Evolutionary conservation across 2,888 invertebrate genomes (phyloP), one percentile per base, ranked within the genome.

Genomic region (Melanostoma mellinum): DNA sequence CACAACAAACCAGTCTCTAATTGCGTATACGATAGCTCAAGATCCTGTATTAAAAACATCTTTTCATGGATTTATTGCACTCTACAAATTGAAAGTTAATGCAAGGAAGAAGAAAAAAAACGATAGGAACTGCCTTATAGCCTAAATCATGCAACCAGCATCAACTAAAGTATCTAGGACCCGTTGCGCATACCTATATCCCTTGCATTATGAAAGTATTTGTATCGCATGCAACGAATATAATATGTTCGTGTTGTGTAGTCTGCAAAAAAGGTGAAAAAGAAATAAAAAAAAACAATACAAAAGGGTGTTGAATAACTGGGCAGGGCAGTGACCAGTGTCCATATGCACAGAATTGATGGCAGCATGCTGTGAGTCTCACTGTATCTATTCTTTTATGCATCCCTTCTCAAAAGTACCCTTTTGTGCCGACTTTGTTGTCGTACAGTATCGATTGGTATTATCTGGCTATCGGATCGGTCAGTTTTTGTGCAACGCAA

Each of bases 311-410:
- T 30, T 55, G 20, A 61, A 69, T 32, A 36, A 53, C n/a, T 63
- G 65, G 8, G 6, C 20, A 20, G 20, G 20, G 32, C 38, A 78
- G 56, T 84, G 82, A 84, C 84, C 84, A 84, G 42, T 84, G 84
- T 74, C 84, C 84, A 84, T 74, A 67, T 79, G 84, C 65, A 58
- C 50, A 67, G 20, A 69, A 79, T 65, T 36, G 69, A 84, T 79
- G 63, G 67, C 48, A 36, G 68, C 79, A 84, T 77, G 79, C 76
- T 77, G 78, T 78, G 75, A 32, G 65, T 73, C 82, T 85, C 80
- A 76, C 85, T 86, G 69, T 76, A 20, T 20, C 20, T 20, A 20
- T 20, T 20, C 20, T 20, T 20, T 20, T 20, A 20, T 20, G 20
- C 0, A 1, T 20, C 1, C 20, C 20, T 20, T 20, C 20, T 20